Base-by-base conservation (phyloP, 2,113 vertebrate genomes). In the Oostethus manadensis region DNA sequence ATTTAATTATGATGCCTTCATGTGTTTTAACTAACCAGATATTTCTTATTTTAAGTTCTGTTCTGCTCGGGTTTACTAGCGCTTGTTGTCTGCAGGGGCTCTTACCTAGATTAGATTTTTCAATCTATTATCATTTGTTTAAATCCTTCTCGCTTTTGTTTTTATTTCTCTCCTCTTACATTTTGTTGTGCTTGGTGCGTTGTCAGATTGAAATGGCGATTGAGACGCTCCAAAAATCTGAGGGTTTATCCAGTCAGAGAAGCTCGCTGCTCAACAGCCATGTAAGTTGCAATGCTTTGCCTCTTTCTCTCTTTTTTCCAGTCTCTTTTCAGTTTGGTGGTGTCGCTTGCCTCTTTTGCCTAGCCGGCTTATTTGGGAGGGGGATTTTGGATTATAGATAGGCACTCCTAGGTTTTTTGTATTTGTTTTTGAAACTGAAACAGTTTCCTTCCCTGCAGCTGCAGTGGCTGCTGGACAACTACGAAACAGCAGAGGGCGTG, bases 131-230 rank as follows among this genome's bases (percentile, higher is more conserved):
- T 79, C 71, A 80, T 81, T 63, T 48, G 62, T 66, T 75, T 76
- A 63, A 49, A 63, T 80, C 78, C 62, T 59, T 45, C 68, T 71
- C 51, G 60, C 35, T 40, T 78, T 72, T 62, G 26, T 70, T 83
- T 73, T 73, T 58, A 40, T 60, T 68, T 79, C 57, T 20, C 51
- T 63, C 54, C 47, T 77, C 79, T 85, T 76, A 80, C 69, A 81
- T 81, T 81, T 78, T 85, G 84, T 91, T 84, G 86, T 89, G 89
- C 88, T 86, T 84, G 87, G 72, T 87, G 87, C 88, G 55, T 91
- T 91, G 91, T 91, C 93, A 99, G 96, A 96, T 99, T 96, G 94
- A 98, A 96, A 97, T 98, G 97, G 96, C 94, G 92, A 98, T 98
- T 93, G 96, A 98, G 92, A 97, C 96, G 74, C 95, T 99, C 86